Conservation (phyloP, 2,797 vertebrate genomes). For the Gambelia wislizenii region DNA sequence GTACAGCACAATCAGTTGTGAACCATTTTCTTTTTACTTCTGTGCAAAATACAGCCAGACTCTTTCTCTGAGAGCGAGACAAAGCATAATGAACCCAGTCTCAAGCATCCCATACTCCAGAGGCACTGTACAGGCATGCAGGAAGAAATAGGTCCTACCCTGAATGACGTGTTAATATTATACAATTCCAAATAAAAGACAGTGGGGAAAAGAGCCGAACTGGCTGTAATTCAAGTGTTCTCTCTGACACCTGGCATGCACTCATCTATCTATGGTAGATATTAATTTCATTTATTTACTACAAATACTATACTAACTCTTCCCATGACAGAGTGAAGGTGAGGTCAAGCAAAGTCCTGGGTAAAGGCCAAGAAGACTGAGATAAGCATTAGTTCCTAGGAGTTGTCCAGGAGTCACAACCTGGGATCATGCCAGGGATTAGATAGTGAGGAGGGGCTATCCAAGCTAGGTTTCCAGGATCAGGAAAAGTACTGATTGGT, state of each 20-base stretch:
- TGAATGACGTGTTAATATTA: neutral
- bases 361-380: neutral
- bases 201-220: neutral
- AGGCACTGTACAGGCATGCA: neutral
- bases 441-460: neutral
- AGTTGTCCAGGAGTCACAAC: conserved; percentile 2
- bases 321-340: neutral
- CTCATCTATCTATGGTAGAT: conserved; percentile 40
- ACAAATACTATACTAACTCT: neutral
- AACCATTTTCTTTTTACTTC: neutral
- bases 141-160: neutral
- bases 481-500: neutral
- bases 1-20: neutral
- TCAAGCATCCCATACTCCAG: neutral
- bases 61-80: neutral
- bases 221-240: neutral
- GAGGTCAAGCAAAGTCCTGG: conserved; percentile 10
- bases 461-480: neutral
- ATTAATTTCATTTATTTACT: conserved; percentile 24
- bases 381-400: conserved; percentile 17
- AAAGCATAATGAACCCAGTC: neutral
- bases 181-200: conserved; percentile 20
- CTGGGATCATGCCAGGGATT: conserved; percentile 2
- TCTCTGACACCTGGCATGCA: conserved; percentile 14
- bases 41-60: neutral